phyloP scores from a whole-genome alignment of 1,140 invertebrate species.

The Cydia splendana region DNA sequence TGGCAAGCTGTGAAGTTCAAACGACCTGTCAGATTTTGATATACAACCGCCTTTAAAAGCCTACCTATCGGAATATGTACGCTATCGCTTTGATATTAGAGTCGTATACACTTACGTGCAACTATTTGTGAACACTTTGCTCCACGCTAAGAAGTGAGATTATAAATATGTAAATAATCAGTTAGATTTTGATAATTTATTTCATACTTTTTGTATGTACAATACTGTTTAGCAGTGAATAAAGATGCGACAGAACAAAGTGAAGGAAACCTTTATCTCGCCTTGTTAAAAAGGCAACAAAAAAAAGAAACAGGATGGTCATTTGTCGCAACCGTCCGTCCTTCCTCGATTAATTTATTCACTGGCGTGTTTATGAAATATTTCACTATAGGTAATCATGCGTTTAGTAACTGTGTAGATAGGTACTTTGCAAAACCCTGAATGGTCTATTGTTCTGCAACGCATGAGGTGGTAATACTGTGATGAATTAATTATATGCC shows the following conservation, averaged over 20 bases:
- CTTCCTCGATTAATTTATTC: constrained; percentile 24
- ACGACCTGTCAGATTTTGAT: too few relatives aligned
- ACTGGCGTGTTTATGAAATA: constrained; percentile 29
- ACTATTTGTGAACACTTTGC: too few relatives aligned
- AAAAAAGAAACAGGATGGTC: constrained; percentile 30
- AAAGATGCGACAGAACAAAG: constrained; percentile 18
- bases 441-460: constrained; percentile 65
- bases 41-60: too few relatives aligned
- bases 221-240: too few relatives aligned
- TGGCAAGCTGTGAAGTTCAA: too few relatives aligned
- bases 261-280: constrained; percentile 1
- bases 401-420: constrained; percentile 40
- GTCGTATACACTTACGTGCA: too few relatives aligned
- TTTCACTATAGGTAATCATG: constrained; percentile 18
- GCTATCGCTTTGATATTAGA: too few relatives aligned
- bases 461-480: constrained; percentile 52
- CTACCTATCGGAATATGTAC: too few relatives aligned
- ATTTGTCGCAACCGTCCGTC: constrained; percentile 21
- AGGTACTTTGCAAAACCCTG: constrained; percentile 58
- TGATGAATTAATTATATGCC: constrained; percentile 52
- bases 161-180: too few relatives aligned
- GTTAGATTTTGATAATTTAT: not conserved
- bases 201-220: not conserved
- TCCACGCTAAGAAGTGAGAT: too few relatives aligned
- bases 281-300: constrained; percentile 8